Evolutionary conservation across 2,113 vertebrate genomes (phyloP).

Genomic region (Phainopepla nitens): DNA sequence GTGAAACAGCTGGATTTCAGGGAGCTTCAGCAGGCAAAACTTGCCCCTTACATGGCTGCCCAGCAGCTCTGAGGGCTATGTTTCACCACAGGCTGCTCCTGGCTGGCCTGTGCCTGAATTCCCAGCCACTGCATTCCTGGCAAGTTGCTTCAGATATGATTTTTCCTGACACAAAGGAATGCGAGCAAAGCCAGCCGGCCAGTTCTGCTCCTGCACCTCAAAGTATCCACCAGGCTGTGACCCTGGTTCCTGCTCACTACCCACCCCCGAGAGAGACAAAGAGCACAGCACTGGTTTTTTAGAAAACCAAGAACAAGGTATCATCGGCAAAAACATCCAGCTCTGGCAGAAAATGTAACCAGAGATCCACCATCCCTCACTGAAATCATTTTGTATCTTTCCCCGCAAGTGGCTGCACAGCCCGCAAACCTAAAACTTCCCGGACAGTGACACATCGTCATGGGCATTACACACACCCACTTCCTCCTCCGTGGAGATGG

Average conservation of each 20-base stretch:
- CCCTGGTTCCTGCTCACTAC: background rate
- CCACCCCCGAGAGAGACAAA: background rate
- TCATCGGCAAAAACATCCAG: background rate
- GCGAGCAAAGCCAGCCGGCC: background rate
- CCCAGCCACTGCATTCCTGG: background rate
- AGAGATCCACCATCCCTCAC: background rate
- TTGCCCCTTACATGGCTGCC: background rate
- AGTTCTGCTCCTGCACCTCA: background rate
- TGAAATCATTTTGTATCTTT: background rate
- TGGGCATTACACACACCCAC: background rate
- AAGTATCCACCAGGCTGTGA: background rate
- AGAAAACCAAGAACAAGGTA: background rate
- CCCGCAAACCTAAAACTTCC: background rate
- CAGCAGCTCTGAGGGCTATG: background rate
- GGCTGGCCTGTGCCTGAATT: background rate
- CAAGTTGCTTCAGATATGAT: background rate
- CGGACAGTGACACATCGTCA: background rate
- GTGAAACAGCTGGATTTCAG: background rate
- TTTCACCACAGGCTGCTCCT: rapidly evolving
- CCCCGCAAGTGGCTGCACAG: background rate
- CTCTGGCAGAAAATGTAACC: background rate
- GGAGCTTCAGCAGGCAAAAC: background rate
- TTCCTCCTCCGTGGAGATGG: background rate
- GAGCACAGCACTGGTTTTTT: rapidly evolving
- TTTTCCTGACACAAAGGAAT: background rate